A percentile compares a stretch with the other conserved stretches of the same genome.
phyloP scores from a whole-genome alignment of 2,888 invertebrate genomes.

The Ormyrus labotus region DNA sequence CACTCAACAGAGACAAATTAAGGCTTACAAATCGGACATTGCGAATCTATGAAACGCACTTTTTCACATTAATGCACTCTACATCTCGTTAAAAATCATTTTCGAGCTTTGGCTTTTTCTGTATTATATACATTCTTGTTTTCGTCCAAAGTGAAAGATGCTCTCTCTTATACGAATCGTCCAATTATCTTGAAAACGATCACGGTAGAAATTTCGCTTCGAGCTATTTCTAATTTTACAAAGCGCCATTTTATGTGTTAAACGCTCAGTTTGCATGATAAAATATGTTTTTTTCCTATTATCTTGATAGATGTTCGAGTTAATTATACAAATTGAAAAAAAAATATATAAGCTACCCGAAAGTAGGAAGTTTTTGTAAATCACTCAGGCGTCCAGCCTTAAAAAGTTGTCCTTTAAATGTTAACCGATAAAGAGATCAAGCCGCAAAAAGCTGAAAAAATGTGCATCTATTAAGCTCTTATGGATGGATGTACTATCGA shows the following conservation, averaged over 20 bases:
- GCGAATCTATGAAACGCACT: too few relatives aligned
- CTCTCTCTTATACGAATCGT: not conserved
- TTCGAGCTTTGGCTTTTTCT: not conserved
- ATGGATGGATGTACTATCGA: slow-evolving; percentile 11
- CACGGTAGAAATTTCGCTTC: slow-evolving; percentile 23
- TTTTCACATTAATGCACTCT: too few relatives aligned
- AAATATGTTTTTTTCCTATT: not conserved
- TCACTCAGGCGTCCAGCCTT: too few relatives aligned
- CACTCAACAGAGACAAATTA: too few relatives aligned
- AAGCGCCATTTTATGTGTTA: not conserved
- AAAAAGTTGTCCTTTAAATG: too few relatives aligned
- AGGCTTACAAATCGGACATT: too few relatives aligned
- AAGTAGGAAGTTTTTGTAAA: not conserved
- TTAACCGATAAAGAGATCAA: slow-evolving; percentile 28
- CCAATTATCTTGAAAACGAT: not conserved
- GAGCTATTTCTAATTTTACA: slow-evolving; percentile 19
- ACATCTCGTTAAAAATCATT: not conserved
- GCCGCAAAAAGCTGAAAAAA: not conserved
- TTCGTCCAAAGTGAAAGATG: not conserved
- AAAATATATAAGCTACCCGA: not conserved
- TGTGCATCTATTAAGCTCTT: slow-evolving; percentile 9
- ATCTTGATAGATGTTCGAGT: not conserved
- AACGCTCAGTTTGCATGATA: not conserved
- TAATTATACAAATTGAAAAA: slow-evolving; percentile 6
- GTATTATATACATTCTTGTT: too few relatives aligned